Base-by-base conservation (phyloP, 2,797 vertebrate species). In the Australoheros facetus region DNA sequence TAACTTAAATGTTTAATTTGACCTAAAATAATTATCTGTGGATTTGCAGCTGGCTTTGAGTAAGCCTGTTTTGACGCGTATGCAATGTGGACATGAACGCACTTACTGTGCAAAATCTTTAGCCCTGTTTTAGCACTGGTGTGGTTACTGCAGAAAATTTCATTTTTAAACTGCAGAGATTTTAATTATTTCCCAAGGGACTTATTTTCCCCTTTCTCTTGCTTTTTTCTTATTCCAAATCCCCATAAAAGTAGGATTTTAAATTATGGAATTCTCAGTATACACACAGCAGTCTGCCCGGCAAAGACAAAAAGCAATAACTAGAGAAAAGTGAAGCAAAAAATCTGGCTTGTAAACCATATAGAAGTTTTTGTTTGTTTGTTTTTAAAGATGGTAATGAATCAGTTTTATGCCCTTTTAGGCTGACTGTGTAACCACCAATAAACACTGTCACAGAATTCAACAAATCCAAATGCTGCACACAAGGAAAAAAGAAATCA, bases 1-100 rank as follows among this genome's bases (percentile, higher is more conserved):
- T 70, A 39, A 56, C 74, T 73, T 59, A 53, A 39, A 51, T 48
- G 71, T 71, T 86, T 73, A 56, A 48, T 80, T 62, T 83, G 51
- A 85, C 53, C 81, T 78, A 26, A 73, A 37, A 42, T 51, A 73
- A 62, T 5, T 2, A 78, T 57, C 56, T 9, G 21, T 4, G 71
- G 55, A 59, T 66, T 71, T 79, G 55, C 73, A 79, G 32, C 56
- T 75, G 32, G 57, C 45, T 5, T 58, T 56, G 16, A 51, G 57
- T 73, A 42, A 81, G 62, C 80, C 53, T 28, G 54, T 51, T 32
- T 16, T 39, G 60, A 78, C 19, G 26, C 32, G 45, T 30, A n/a
- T 39, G 2, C 28, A 51, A 42, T 21, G 30, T 14, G 19, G 37
- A 75, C 53, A 28, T 30, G 32, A 72, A 45, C 81, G 26, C 58